Conservation (phyloP, 2,797 vertebrate species). For the Valencia hispanica region DNA sequence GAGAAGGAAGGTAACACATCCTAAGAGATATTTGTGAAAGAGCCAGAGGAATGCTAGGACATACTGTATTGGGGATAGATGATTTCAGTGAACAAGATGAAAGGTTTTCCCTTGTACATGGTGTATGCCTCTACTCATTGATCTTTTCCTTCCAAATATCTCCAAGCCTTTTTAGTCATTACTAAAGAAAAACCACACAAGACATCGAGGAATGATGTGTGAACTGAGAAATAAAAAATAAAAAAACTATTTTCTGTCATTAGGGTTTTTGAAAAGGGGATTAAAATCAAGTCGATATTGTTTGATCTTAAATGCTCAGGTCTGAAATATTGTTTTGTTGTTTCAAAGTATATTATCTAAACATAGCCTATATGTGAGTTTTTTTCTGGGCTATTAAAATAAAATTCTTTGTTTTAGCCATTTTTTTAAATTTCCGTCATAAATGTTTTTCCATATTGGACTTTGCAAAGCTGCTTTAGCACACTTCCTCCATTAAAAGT, state of each 20-base stretch:
- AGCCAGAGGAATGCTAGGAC: conserved; percentile 29
- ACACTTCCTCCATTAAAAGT: conserved; percentile 15
- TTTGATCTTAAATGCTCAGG: conserved; percentile 32
- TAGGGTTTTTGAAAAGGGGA: conserved; percentile 35
- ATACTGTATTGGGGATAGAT: conserved; percentile 7
- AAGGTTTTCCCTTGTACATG: conserved; percentile 41
- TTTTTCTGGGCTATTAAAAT: conserved; percentile 7
- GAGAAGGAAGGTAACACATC: conserved; percentile 26
- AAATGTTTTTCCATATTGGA: not conserved
- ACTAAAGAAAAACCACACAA: conserved; percentile 18
- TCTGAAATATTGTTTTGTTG: conserved; percentile 11
- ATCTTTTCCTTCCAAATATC: conserved; percentile 39
- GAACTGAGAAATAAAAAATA: conserved; percentile 17
- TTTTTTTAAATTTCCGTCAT: conserved; percentile 3
- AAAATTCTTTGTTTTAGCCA: not conserved
- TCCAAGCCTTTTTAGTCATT: conserved; percentile 42
- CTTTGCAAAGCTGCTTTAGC: conserved; percentile 11
- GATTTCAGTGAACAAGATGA: conserved; percentile 21
- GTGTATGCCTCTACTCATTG: conserved; percentile 17
- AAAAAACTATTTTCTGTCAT: conserved; percentile 29
- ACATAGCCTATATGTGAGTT: conserved; percentile 25
- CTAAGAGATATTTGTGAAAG: conserved; percentile 23
- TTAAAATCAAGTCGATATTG: conserved; percentile 27
- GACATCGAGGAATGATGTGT: conserved; percentile 23
- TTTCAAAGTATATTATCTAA: conserved; percentile 4